Conservation (phyloP, 2,113 vertebrate genomes). For the Odobenus rosmarus region DNA sequence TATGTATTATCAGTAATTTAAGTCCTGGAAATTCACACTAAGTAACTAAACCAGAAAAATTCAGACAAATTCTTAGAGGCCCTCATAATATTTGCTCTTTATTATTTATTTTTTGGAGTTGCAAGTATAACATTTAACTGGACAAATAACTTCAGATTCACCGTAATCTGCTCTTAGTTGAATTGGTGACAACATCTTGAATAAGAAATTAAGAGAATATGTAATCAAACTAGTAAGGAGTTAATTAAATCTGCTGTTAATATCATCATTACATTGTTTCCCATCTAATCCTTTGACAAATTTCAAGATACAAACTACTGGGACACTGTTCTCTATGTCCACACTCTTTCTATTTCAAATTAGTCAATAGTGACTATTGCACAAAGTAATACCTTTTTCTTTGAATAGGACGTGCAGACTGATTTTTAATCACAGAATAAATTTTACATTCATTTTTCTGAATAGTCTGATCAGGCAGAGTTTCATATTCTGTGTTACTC, state of each 20-base stretch:
- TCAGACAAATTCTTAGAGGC: neutral
- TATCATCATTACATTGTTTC: neutral
- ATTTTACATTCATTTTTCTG: neutral
- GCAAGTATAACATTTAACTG: neutral
- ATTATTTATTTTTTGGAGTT: neutral
- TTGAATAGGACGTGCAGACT: neutral
- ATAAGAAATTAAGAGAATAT: constrained; percentile 14
- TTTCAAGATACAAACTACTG: neutral
- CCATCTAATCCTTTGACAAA: constrained; percentile 1
- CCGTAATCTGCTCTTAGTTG: neutral
- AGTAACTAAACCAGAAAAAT: neutral
- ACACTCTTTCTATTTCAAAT: neutral
- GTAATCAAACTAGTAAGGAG: constrained; percentile 17
- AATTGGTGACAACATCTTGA: neutral
- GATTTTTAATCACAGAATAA: neutral
- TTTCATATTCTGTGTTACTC: neutral
- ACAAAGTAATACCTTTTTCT: neutral
- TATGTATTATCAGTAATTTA: neutral
- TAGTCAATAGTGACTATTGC: neutral
- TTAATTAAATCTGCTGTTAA: neutral
- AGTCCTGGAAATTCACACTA: neutral
- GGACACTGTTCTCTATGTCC: neutral
- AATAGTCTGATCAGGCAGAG: neutral
- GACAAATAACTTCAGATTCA: neutral
- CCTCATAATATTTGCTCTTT: neutral